phyloP scores from a whole-genome alignment of 2,888 invertebrate genomes.

The Ochropacha duplaris region DNA sequence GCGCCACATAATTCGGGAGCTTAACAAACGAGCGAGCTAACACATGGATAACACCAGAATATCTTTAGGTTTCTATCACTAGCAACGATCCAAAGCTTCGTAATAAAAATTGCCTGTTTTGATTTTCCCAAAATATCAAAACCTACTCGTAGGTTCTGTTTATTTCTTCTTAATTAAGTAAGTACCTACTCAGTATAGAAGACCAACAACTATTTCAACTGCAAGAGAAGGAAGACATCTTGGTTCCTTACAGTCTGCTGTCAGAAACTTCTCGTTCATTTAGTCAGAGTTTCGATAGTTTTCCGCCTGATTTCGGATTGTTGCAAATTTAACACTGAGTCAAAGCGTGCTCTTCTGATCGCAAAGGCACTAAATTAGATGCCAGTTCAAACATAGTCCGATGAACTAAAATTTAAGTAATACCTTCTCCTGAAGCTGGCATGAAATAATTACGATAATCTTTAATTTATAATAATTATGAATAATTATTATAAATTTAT shows the following conservation, averaged over 20 bases:
- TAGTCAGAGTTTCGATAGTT: slow-evolving; percentile 60
- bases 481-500: neutral
- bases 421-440: neutral
- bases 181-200: slow-evolving; percentile 16
- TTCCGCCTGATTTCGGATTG: slow-evolving; percentile 71
- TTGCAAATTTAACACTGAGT: slow-evolving; percentile 67
- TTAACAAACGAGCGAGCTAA: slow-evolving; percentile 61
- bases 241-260: slow-evolving; percentile 42
- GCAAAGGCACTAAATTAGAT: slow-evolving; percentile 63
- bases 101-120: slow-evolving; percentile 13
- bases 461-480: neutral
- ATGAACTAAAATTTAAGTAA: slow-evolving; percentile 16
- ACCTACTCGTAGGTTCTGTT: neutral
- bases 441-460: neutral
- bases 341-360: slow-evolving; percentile 60
- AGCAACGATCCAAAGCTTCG: neutral
- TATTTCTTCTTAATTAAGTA: slow-evolving; percentile 16
- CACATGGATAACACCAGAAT: slow-evolving; percentile 53
- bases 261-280: slow-evolving; percentile 64
- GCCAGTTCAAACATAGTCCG: slow-evolving; percentile 41
- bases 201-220: slow-evolving; percentile 41
- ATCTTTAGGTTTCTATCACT: slow-evolving; percentile 33
- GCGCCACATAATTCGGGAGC: slow-evolving; percentile 64
- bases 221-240: slow-evolving; percentile 43
- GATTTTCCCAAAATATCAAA: neutral